Evolutionary conservation across 2,888 invertebrate genomes (phyloP).

Genomic region (Tanytarsus gracilentus): DNA sequence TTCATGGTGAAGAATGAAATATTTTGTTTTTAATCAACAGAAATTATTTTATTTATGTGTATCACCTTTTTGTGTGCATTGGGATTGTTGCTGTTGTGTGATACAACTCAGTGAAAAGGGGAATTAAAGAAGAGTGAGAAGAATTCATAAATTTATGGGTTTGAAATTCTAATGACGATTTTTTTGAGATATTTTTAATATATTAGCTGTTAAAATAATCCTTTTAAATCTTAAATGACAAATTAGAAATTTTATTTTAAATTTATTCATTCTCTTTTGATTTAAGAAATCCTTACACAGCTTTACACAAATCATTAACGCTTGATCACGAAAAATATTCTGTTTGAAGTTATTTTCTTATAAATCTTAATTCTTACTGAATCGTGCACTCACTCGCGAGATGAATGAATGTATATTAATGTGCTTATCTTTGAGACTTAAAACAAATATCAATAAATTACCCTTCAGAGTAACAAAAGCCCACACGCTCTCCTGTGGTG

Average conservation of each 20-base stretch:
- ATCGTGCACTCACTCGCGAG: background rate
- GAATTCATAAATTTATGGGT: too few relatives aligned
- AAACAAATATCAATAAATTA: slow-evolving; percentile 27
- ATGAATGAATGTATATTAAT: slow-evolving; percentile 25
- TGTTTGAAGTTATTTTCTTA: background rate
- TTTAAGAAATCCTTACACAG: too few relatives aligned
- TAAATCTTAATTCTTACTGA: background rate
- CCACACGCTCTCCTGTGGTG: slow-evolving; percentile 20
- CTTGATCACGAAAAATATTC: background rate
- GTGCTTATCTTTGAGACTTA: slow-evolving; percentile 2
- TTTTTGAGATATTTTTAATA: too few relatives aligned
- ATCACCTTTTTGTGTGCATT: background rate
- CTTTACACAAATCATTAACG: background rate
- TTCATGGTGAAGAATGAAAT: slow-evolving; percentile 23
- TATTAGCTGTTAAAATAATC: too few relatives aligned
- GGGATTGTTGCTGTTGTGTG: background rate
- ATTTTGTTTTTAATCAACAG: slow-evolving; percentile 23
- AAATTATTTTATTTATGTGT: slow-evolving; percentile 14
- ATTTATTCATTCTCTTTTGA: background rate
- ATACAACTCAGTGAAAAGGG: too few relatives aligned
- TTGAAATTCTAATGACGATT: too few relatives aligned
- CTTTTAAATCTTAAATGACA: background rate
- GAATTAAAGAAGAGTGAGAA: too few relatives aligned
- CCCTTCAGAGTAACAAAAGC: slow-evolving; percentile 12
- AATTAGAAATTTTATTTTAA: background rate